These are phyloP conservation scores for Aptenodytes patagonicus DNA, from an alignment of 2,113 vertebrate species.

Conservation along the genomic window DNA sequence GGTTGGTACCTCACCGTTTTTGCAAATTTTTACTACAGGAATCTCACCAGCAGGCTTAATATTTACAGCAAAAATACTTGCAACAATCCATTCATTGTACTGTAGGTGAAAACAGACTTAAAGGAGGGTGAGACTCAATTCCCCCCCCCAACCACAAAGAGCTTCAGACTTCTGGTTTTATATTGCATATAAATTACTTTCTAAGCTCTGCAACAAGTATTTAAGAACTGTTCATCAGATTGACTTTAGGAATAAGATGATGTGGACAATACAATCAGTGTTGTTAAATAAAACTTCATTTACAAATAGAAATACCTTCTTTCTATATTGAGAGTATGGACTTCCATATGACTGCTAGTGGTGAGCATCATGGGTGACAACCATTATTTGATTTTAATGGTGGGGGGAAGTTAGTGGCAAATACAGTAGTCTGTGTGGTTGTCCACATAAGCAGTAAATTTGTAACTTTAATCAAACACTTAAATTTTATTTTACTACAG, in stretches of 20 bases:
- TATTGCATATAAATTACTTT: background rate
- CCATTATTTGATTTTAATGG: background rate
- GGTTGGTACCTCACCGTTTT: slow-evolving; percentile 62
- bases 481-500: background rate
- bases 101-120: background rate
- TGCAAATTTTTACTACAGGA: background rate
- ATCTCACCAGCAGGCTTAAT: background rate
- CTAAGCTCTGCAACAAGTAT: background rate
- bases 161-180: background rate
- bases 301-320: background rate
- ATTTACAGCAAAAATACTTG: background rate
- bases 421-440: background rate
- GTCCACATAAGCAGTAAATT: background rate
- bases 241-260: background rate
- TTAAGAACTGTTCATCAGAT: background rate
- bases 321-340: background rate
- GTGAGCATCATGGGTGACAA: background rate
- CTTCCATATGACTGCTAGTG: background rate
- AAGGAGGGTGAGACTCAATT: background rate
- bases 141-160: background rate
- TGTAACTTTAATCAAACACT: background rate
- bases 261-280: background rate
- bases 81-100: background rate
- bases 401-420: background rate
- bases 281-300: background rate